These are phyloP conservation scores for Scomber japonicus DNA, from an alignment of 2,113 vertebrate species.

Conservation along the genomic window DNA sequence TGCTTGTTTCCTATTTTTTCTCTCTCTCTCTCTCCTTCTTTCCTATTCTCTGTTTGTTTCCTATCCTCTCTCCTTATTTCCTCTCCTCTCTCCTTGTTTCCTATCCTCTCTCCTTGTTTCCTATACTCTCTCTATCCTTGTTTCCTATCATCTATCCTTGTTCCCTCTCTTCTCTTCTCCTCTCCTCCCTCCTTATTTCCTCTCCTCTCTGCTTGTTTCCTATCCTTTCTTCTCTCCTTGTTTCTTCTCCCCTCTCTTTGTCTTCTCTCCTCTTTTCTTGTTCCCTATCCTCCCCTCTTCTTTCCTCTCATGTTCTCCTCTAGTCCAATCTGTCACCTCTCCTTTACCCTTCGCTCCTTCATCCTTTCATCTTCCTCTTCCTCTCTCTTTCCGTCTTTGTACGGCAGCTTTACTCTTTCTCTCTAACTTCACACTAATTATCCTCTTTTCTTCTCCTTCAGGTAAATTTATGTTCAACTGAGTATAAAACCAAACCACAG, in stretches of 20 bases:
- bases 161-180: neutral
- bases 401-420: neutral
- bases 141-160: neutral
- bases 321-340: too few species aligned
- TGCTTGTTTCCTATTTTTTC: neutral
- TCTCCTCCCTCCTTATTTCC: too few species aligned
- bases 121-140: neutral
- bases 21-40: neutral
- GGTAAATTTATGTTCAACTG: neutral
- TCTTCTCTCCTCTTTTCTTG: neutral
- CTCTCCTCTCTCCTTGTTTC: neutral
- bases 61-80: neutral
- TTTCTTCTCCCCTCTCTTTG: neutral
- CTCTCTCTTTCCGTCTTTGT: too few species aligned
- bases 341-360: neutral
- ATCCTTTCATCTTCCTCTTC: neutral
- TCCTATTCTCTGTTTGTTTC: neutral
- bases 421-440: neutral
- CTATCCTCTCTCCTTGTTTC: neutral
- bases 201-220: neutral
- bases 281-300: neutral
- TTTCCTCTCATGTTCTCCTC: neutral
- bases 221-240: neutral
- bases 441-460: neutral
- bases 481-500: conserved; percentile 39